Conservation (phyloP, 2,113 vertebrate species). For the Petrocephalus microphthalmus region DNA sequence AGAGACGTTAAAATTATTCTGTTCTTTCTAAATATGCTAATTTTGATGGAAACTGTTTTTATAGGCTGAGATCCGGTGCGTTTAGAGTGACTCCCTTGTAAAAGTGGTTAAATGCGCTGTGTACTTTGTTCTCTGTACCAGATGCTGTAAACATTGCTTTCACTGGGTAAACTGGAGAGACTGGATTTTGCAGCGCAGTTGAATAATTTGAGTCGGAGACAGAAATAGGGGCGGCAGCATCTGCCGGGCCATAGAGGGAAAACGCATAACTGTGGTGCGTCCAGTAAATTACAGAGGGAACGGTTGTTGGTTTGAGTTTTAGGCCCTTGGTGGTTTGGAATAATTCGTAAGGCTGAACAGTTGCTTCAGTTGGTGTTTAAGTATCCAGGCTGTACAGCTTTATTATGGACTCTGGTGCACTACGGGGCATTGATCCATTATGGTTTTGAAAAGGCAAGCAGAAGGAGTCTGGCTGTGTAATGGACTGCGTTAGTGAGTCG, state of each 20-base stretch:
- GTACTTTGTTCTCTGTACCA: not conserved
- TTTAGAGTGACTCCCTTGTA: not conserved
- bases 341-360: not conserved
- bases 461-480: not conserved
- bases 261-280: not conserved
- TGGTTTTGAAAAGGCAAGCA: not conserved
- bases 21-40: not conserved
- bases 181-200: not conserved
- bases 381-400: not conserved
- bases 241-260: not conserved
- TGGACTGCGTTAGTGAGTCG: not conserved
- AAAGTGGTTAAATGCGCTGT: not conserved
- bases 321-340: not conserved
- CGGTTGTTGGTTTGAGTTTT: not conserved
- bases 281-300: not conserved
- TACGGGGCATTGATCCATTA: conserved; percentile 3
- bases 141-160: not conserved
- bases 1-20: conserved; percentile 42
- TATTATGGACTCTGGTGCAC: not conserved
- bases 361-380: not conserved
- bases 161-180: not conserved
- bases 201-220: not conserved
- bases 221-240: not conserved
- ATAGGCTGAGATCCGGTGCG: not conserved
- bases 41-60: not conserved